These are phyloP conservation scores for Brachionus plicatilis DNA, from an alignment of 1,140 invertebrate species.

Conservation along the genomic window DNA sequence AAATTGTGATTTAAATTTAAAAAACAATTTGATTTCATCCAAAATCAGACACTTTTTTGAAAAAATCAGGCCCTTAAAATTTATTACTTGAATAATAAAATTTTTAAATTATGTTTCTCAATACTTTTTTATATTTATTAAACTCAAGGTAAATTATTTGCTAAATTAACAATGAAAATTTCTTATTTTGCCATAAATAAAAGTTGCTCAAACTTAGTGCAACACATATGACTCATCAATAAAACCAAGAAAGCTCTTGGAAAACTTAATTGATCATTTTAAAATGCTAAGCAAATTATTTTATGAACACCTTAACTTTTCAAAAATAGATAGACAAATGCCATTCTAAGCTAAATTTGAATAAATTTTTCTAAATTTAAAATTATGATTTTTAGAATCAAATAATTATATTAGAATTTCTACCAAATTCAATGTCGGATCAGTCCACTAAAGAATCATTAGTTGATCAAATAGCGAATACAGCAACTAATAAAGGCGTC, in stretches of 20 bases:
- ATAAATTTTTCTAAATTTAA: not conserved
- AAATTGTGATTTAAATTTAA: not conserved
- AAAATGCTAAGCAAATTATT: not conserved
- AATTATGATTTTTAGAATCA: not conserved
- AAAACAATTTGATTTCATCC: not conserved
- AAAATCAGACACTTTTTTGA: not conserved
- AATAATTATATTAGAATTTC: not conserved
- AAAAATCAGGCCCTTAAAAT: not conserved
- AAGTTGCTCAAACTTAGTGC: not conserved
- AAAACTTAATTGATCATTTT: not conserved
- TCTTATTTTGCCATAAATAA: not conserved
- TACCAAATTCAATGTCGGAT: not conserved
- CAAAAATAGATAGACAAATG: not conserved
- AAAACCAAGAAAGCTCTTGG: not conserved
- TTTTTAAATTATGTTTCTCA: not conserved
- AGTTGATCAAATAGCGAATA: not conserved
- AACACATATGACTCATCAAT: not conserved
- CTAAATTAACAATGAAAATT: not conserved
- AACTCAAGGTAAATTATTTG: not conserved
- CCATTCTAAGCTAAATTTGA: not conserved
- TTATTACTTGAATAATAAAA: not conserved
- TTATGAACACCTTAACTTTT: not conserved
- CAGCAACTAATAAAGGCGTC: not conserved
- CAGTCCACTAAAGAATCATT: not conserved
- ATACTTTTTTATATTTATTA: not conserved